phyloP scores from a whole-genome alignment of 1,140 invertebrate species.

The Nomia melanderi region DNA sequence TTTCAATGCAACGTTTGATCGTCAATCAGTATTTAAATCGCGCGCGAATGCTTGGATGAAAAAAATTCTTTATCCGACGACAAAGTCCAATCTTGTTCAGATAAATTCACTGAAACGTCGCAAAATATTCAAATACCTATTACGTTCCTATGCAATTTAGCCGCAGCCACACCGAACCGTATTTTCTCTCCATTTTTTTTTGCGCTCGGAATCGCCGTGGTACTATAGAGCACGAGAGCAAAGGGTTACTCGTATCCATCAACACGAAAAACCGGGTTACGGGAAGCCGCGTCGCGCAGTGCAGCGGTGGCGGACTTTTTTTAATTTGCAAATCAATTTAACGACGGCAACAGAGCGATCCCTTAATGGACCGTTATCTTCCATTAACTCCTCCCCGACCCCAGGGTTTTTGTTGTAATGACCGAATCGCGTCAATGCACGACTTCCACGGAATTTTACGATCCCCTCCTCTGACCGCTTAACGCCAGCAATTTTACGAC shows the following conservation, averaged over 20 bases:
- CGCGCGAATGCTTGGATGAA: no score
- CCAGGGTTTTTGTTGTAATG: constrained; percentile 19
- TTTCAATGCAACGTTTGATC: no score
- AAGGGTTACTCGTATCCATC: constrained; percentile 33
- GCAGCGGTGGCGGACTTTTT: constrained; percentile 13
- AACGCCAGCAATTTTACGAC: background rate
- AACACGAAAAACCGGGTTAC: constrained; percentile 14
- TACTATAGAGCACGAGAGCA: background rate
- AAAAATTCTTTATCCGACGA: no score
- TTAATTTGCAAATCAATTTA: constrained; percentile 49
- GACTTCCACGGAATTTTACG: constrained; percentile 17
- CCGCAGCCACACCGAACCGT: background rate
- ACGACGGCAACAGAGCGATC: constrained; percentile 11
- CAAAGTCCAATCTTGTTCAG: no score
- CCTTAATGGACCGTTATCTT: constrained; percentile 43
- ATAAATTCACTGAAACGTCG: no score
- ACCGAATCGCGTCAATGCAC: background rate
- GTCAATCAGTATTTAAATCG: no score
- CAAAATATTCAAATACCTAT: background rate
- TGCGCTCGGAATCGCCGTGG: no score
- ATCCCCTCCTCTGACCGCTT: background rate
- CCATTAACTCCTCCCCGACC: constrained; percentile 10
- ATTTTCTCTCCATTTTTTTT: background rate
- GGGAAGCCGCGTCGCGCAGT: background rate
- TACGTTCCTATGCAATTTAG: background rate